These are phyloP conservation scores for Thumatha senex DNA, from an alignment of 2,888 invertebrate genomes.

Conservation along the genomic window DNA sequence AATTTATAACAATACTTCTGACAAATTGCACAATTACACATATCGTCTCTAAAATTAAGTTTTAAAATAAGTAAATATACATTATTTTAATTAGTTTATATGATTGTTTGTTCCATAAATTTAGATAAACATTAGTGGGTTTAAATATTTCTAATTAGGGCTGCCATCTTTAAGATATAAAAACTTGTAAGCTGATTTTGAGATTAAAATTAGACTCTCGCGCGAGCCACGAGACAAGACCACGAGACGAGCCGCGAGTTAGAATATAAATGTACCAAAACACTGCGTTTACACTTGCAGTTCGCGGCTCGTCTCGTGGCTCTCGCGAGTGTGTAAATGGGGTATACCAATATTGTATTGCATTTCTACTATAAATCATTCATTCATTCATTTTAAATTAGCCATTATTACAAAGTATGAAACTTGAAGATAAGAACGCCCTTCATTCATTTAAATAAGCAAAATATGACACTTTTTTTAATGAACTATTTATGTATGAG, in stretches of 20 bases:
- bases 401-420: too few relatives aligned
- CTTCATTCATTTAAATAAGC: background rate
- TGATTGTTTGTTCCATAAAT: slow-evolving; percentile 23
- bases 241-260: too few relatives aligned
- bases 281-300: too few relatives aligned
- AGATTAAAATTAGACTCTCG: slow-evolving; percentile 11
- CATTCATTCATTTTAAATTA: too few relatives aligned
- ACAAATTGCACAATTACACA: slow-evolving; percentile 23
- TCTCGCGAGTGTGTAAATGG: too few relatives aligned
- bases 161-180: slow-evolving; percentile 18
- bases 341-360: background rate
- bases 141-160: slow-evolving; percentile 18
- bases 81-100: slow-evolving; percentile 19
- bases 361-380: background rate
- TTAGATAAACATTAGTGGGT: slow-evolving; percentile 17
- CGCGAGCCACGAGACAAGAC: too few relatives aligned
- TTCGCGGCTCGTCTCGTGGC: too few relatives aligned
- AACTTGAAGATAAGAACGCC: background rate
- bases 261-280: too few relatives aligned
- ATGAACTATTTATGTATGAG: slow-evolving; percentile 16
- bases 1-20: slow-evolving; percentile 26
- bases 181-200: slow-evolving; percentile 9
- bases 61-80: slow-evolving; percentile 33
- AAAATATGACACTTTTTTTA: slow-evolving; percentile 3
- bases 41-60: slow-evolving; percentile 32